A percentile compares a stretch with the other conserved stretches of the same genome.
These are phyloP conservation scores for Ataeniobius toweri DNA, from an alignment of 2,797 vertebrate genomes.

Conservation along the genomic window DNA sequence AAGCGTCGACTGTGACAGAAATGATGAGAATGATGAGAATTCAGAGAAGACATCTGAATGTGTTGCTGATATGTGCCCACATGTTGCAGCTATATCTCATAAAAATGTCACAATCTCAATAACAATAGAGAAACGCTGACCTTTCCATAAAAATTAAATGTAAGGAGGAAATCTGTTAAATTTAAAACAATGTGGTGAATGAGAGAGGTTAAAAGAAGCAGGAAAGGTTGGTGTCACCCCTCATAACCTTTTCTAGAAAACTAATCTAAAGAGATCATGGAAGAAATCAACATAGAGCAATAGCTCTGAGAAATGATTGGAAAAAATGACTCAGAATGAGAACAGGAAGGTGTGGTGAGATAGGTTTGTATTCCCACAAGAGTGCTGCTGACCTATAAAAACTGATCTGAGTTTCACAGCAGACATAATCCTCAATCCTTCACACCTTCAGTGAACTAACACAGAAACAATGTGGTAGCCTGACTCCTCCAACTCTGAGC, in stretches of 20 bases:
- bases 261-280: too few relatives aligned
- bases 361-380: slow-evolving; percentile 29
- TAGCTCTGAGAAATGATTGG: slow-evolving; percentile 19
- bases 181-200: not conserved
- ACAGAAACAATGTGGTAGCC: not conserved
- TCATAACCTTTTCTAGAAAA: too few relatives aligned
- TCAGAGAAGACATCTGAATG: not conserved
- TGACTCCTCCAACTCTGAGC: not conserved
- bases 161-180: slow-evolving; percentile 23
- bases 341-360: slow-evolving; percentile 20
- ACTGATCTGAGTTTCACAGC: slow-evolving; percentile 44
- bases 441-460: not conserved
- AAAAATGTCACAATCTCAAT: not conserved
- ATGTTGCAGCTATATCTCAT: not conserved
- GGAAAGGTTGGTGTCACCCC: not conserved
- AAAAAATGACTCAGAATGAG: slow-evolving; percentile 1
- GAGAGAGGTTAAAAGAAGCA: slow-evolving; percentile 20
- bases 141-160: slow-evolving; percentile 2
- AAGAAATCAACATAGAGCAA: not conserved
- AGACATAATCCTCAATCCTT: slow-evolving; percentile 27
- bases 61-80: slow-evolving; percentile 5
- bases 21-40: not conserved
- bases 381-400: slow-evolving; percentile 62
- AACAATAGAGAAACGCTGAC: not conserved
- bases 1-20: not conserved